Percentiles rank a stretch among this genome's conserved stretches.
These are phyloP conservation scores for Nomada ferruginata DNA, from an alignment of 2,888 invertebrate genomes.

Conservation along the genomic window DNA sequence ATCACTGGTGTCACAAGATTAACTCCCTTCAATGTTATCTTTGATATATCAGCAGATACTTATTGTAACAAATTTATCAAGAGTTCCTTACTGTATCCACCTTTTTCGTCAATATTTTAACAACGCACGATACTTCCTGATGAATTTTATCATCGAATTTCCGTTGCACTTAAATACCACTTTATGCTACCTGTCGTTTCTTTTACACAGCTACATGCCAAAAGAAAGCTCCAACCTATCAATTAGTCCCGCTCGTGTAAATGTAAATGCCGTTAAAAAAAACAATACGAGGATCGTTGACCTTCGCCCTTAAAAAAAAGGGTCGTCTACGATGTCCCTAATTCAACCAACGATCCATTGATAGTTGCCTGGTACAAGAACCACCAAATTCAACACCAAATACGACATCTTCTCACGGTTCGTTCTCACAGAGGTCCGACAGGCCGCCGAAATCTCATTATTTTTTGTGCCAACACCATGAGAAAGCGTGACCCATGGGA, in stretches of 20 bases:
- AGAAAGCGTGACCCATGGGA: slow-evolving; percentile 65
- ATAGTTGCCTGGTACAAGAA: slow-evolving; percentile 74
- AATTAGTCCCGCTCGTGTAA: too few species aligned
- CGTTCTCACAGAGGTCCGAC: slow-evolving; percentile 47
- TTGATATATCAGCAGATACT: too few species aligned
- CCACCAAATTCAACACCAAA: slow-evolving; percentile 73
- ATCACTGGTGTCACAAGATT: too few species aligned
- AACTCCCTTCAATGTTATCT: too few species aligned
- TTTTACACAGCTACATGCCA: neutral
- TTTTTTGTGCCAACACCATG: slow-evolving; percentile 64
- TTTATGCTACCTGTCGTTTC: too few species aligned
- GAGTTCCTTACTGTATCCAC: too few species aligned
- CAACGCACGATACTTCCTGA: too few species aligned
- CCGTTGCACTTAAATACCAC: too few species aligned
- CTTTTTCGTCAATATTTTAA: too few species aligned
- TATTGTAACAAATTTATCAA: too few species aligned
- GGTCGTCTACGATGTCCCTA: neutral
- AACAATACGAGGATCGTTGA: neutral
- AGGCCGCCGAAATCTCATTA: slow-evolving; percentile 71
- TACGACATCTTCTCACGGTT: slow-evolving; percentile 78
- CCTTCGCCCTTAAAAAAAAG: neutral
- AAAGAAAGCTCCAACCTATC: neutral
- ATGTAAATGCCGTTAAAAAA: too few species aligned
- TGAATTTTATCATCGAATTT: too few species aligned
- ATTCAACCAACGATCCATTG: slow-evolving; percentile 34